A percentile compares a stretch with the other conserved stretches of the same genome.
These are phyloP conservation scores for Theristus sp. DNA, from an alignment of 2,888 invertebrate genomes.

Conservation along the genomic window DNA sequence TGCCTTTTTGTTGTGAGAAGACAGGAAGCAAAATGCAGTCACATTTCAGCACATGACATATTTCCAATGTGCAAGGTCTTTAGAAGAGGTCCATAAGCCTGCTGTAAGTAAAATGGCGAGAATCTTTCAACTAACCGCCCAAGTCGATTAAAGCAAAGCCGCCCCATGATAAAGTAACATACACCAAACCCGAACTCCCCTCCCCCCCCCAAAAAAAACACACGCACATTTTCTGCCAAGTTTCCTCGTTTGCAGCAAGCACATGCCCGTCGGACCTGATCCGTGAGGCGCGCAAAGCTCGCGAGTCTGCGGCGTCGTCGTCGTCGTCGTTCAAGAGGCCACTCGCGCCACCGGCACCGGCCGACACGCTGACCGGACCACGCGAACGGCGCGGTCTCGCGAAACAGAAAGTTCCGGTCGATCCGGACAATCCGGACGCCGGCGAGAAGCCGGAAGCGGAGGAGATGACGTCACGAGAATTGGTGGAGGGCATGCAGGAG, in stretches of 20 bases:
- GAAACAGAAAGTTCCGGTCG: background rate
- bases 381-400: background rate
- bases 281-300: background rate
- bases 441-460: background rate
- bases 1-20: too few species aligned
- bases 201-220: background rate
- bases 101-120: too few species aligned
- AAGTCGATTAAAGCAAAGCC: too few species aligned
- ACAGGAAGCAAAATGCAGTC: background rate
- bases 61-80: too few species aligned
- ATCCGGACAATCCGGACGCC: background rate
- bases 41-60: background rate
- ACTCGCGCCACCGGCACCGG: background rate
- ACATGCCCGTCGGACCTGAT: conserved; percentile 9
- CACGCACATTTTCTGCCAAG: too few species aligned
- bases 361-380: background rate
- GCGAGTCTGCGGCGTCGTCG: too few species aligned
- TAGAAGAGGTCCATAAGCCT: too few species aligned
- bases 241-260: conserved; percentile 2
- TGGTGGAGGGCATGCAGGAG: conserved; percentile 22
- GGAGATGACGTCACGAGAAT: conserved; percentile 13
- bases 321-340: too few species aligned
- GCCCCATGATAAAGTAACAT: background rate
- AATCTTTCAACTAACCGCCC: too few species aligned
- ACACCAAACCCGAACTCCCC: background rate